Percentiles rank a stretch among this genome's conserved stretches.
Evolutionary conservation across 2,113 vertebrate species (phyloP).

Genomic region (Myotis yumanensis): DNA sequence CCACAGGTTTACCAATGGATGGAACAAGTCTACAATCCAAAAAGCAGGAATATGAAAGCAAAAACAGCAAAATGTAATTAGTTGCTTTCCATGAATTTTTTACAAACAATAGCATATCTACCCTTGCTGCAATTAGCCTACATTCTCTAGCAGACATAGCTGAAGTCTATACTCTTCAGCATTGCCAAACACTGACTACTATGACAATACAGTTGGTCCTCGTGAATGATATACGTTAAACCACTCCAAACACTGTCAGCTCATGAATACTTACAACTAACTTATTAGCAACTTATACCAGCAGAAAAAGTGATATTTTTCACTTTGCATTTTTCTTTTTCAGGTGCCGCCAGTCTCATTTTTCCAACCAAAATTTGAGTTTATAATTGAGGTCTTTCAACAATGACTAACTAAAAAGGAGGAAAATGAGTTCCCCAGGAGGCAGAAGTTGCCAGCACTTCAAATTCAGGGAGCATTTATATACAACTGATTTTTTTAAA

Average conservation of each 20-base stretch:
- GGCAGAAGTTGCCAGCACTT: slow-evolving; percentile 59
- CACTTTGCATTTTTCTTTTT: slow-evolving; percentile 52
- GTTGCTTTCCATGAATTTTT: slow-evolving; percentile 1
- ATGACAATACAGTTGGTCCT: not conserved
- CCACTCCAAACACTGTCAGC: slow-evolving; percentile 8
- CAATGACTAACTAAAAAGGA: slow-evolving; percentile 49
- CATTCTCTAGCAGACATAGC: not conserved
- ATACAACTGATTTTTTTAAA: slow-evolving; percentile 41
- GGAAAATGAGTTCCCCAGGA: slow-evolving; percentile 42
- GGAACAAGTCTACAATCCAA: slow-evolving; percentile 52
- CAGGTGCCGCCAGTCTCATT: slow-evolving; percentile 46
- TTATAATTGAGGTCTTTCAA: slow-evolving; percentile 62
- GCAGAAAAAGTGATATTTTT: slow-evolving; percentile 49
- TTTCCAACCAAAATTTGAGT: slow-evolving; percentile 50
- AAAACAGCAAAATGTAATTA: slow-evolving; percentile 67
- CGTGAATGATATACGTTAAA: slow-evolving; percentile 40
- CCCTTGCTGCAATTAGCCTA: not conserved
- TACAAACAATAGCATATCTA: not conserved
- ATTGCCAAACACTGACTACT: not conserved
- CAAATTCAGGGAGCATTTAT: slow-evolving; percentile 65
- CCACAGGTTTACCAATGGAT: slow-evolving; percentile 39
- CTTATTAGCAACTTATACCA: not conserved
- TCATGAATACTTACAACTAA: not conserved
- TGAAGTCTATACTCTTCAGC: not conserved
- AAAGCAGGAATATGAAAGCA: slow-evolving; percentile 57